Percentiles rank a stretch among this genome's conserved stretches.
These are phyloP conservation scores for Cathartes aura DNA, from an alignment of 2,113 vertebrate species.

Conservation along the genomic window DNA sequence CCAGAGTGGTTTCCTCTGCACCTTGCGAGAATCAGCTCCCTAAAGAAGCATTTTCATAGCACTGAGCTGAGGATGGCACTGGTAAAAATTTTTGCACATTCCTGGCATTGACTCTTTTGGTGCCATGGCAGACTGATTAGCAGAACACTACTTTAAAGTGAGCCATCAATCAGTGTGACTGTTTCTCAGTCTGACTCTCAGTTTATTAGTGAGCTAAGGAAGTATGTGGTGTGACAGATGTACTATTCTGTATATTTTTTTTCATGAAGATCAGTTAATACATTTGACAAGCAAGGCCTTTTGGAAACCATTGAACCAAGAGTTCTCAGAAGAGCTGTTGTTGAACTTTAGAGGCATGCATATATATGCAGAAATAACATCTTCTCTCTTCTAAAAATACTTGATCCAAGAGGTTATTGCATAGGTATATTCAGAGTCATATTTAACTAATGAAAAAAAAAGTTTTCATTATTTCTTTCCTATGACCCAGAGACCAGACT, in stretches of 20 bases:
- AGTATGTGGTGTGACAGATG: neutral
- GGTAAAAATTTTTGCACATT: neutral
- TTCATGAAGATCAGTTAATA: neutral
- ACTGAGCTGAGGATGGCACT: neutral
- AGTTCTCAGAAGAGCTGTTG: neutral
- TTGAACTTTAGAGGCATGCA: neutral
- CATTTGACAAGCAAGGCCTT: neutral
- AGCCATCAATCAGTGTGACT: conserved; percentile 27
- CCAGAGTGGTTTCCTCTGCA: neutral
- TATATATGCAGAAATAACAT: neutral
- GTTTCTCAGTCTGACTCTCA: neutral
- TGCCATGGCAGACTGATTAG: neutral
- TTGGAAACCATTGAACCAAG: neutral
- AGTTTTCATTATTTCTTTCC: neutral
- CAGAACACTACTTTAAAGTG: conserved; percentile 4
- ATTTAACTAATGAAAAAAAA: neutral
- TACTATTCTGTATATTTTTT: neutral
- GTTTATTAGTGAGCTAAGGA: neutral
- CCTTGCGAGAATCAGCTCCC: neutral
- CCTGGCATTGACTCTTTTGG: neutral
- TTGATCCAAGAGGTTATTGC: neutral
- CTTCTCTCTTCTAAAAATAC: neutral
- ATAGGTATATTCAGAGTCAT: neutral
- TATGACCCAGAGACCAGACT: neutral
- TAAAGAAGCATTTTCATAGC: neutral